phyloP scores from a whole-genome alignment of 2,113 vertebrate species.

The Illadopsis cleaveri region DNA sequence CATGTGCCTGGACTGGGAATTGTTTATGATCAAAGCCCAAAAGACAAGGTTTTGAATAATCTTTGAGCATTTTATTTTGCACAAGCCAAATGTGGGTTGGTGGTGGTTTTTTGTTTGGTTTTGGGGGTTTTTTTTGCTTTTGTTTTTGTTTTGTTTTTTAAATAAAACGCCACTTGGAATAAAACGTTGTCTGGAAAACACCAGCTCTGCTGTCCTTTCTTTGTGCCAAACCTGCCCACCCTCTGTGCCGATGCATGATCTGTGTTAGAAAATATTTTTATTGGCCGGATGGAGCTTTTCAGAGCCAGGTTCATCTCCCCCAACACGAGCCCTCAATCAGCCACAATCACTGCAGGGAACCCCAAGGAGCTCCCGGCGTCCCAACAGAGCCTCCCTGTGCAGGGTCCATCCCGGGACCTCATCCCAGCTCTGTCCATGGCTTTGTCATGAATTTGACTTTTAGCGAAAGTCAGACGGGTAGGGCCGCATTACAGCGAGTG shows the following conservation, averaged over 20 bases:
- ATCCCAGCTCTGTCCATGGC: not conserved
- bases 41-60: not conserved
- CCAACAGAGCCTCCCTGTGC: not conserved
- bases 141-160: not conserved
- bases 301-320: not conserved
- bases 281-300: not conserved
- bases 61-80: not conserved
- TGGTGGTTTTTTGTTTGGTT: not conserved
- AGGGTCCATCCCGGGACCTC: fast-evolving
- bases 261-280: not conserved
- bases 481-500: not conserved
- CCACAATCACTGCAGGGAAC: not conserved
- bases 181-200: not conserved
- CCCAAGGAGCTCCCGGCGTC: fast-evolving
- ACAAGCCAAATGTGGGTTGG: not conserved
- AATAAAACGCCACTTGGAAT: not conserved
- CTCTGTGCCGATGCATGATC: not conserved
- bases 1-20: not conserved
- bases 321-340: not conserved
- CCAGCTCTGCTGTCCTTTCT: not conserved
- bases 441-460: not conserved
- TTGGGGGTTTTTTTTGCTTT: not conserved
- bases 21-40: not conserved
- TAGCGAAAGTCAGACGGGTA: not conserved
- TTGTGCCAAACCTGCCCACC: not conserved